These are phyloP conservation scores for Taphrorychus bicolor DNA, from an alignment of 2,888 invertebrate species.

Conservation along the genomic window DNA sequence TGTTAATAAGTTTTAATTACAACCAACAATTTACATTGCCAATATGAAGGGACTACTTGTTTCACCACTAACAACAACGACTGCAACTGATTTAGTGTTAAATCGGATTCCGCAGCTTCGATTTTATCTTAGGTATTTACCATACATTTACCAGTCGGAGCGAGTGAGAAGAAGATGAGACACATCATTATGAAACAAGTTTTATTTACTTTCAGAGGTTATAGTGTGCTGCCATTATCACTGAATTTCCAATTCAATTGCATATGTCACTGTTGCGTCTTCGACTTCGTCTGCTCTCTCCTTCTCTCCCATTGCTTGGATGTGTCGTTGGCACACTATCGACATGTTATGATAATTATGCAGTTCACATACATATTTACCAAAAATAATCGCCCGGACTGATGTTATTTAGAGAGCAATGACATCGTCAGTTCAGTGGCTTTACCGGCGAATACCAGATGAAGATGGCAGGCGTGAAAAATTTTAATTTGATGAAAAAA, in stretches of 20 bases:
- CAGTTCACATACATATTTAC: constrained; percentile 53
- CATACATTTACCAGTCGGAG: constrained; percentile 1
- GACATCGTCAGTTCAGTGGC: constrained; percentile 48
- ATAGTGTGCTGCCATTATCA: neutral
- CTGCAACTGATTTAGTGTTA: constrained; percentile 10
- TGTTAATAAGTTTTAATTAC: constrained; percentile 13
- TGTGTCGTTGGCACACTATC: too few relatives aligned
- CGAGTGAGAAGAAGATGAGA: constrained; percentile 11
- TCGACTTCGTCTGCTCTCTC: neutral
- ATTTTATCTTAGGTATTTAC: constrained; percentile 5
- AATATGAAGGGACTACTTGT: constrained; percentile 7
- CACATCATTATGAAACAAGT: constrained; percentile 4
- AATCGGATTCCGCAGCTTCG: constrained; percentile 6
- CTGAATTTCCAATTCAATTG: constrained; percentile 1
- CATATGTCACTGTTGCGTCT: neutral
- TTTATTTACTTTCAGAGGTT: neutral
- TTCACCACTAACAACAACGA: constrained; percentile 6
- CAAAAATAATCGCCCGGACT: constrained; percentile 50
- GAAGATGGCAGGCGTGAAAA: constrained; percentile 44
- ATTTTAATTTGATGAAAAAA: constrained; percentile 43
- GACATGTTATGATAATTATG: constrained; percentile 43
- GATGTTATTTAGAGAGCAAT: constrained; percentile 52
- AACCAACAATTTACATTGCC: constrained; percentile 3
- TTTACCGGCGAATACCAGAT: constrained; percentile 48
- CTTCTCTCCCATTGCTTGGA: neutral